Conservation (phyloP, 2,888 invertebrate genomes). For the Crocallis elinguaria region DNA sequence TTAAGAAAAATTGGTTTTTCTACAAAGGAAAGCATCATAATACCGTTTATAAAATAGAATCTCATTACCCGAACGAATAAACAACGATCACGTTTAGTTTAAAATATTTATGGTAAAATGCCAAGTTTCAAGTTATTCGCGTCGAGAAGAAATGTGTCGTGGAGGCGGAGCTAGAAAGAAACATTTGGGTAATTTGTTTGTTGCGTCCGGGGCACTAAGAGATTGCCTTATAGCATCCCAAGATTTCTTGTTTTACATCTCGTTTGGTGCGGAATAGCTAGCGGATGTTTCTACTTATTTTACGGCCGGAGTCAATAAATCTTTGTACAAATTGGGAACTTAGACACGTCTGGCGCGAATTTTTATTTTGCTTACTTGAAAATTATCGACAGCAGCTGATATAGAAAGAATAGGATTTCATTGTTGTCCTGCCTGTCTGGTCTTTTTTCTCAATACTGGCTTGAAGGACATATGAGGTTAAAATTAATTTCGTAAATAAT, state of each 20-base stretch:
- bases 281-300: slow-evolving; percentile 25
- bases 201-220: slow-evolving; percentile 57
- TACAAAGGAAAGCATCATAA: background rate
- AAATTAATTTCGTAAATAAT: too few species aligned
- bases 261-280: slow-evolving; percentile 57
- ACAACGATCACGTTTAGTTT: slow-evolving; percentile 7
- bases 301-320: too few species aligned
- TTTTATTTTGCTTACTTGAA: too few species aligned
- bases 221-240: slow-evolving; percentile 60
- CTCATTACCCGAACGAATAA: slow-evolving; percentile 15
- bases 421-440: too few species aligned
- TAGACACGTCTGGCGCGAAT: too few species aligned
- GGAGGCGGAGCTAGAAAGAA: slow-evolving; percentile 43
- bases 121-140: slow-evolving; percentile 42
- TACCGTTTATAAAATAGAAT: slow-evolving; percentile 1
- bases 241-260: slow-evolving; percentile 68
- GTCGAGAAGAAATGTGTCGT: slow-evolving; percentile 43
- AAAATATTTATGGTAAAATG: slow-evolving; percentile 36
- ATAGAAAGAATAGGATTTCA: too few species aligned
- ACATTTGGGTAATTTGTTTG: slow-evolving; percentile 63
- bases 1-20: too few species aligned
- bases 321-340: too few species aligned
- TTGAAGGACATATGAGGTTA: too few species aligned
- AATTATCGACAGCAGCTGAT: too few species aligned
- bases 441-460: too few species aligned